These are phyloP conservation scores for Diaprepes abbreviatus DNA, from an alignment of 2,888 invertebrate species.

Conservation along the genomic window DNA sequence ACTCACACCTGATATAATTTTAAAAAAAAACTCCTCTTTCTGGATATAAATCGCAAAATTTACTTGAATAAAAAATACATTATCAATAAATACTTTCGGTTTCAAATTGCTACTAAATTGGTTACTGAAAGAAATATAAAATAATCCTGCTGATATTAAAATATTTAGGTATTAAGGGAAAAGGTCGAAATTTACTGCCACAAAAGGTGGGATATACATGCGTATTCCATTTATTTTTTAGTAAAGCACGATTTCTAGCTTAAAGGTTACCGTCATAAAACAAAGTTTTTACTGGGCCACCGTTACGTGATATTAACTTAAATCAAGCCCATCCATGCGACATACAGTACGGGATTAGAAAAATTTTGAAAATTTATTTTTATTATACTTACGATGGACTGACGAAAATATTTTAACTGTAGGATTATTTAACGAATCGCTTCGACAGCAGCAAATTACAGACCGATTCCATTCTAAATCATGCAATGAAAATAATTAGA, in stretches of 20 bases:
- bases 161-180: constrained; percentile 1
- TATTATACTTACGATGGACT: too few relatives aligned
- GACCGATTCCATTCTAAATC: too few relatives aligned
- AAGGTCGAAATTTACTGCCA: constrained; percentile 7
- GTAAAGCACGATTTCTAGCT: constrained; percentile 16
- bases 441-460: too few relatives aligned
- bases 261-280: constrained; percentile 20
- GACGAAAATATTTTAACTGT: too few relatives aligned
- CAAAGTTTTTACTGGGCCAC: constrained; percentile 21
- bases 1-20: too few relatives aligned
- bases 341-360: background rate
- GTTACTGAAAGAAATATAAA: background rate
- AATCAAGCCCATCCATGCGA: constrained; percentile 7
- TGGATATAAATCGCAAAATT: too few relatives aligned
- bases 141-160: constrained; percentile 2
- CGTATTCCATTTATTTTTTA: constrained; percentile 10
- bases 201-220: background rate
- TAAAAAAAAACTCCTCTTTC: too few relatives aligned
- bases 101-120: background rate
- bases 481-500: too few relatives aligned
- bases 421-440: too few relatives aligned
- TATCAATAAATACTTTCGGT: too few relatives aligned
- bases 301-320: constrained; percentile 36
- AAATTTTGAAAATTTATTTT: background rate
- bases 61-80: too few relatives aligned